Evolutionary conservation across 2,888 invertebrate genomes (phyloP), one percentile per base, ranked within the genome.

Genomic region (Physocephala rufipes): DNA sequence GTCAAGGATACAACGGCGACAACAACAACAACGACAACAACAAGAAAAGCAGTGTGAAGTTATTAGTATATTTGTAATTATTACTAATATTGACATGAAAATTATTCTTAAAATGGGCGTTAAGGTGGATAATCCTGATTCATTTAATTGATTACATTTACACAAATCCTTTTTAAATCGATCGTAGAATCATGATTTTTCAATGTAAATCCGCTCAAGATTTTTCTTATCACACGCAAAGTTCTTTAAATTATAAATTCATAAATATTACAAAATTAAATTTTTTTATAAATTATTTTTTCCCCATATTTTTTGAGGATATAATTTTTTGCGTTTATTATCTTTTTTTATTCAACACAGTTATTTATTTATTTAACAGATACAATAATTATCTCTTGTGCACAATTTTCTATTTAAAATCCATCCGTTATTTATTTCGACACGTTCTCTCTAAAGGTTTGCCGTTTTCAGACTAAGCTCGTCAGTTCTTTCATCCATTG

Each of bases 1-100:
- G 15, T 47, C 65, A 65, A 65, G 65, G 67, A 67, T 55, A 43
- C 67, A 12, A 47, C 65, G 63, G 68, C 63, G 64, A 75, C 74
- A 45, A 51, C 45, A 21, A 67, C 68, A 55, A 71, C 53, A 59
- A 59, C 30, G 12, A 58, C 43, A 67, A 67, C 24, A 67, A 58
- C 26, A 49, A 61, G 19, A 36, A 70, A 64, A 64, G 61, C 61
- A 66, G 51, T 66, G 67, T 68, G 67, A 66, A n/a, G n/a, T n/a
- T n/a, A n/a, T n/a, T n/a, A n/a, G n/a, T n/a, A n/a, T n/a, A n/a
- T n/a, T n/a, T n/a, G n/a, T n/a, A n/a, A n/a, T n/a, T n/a, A n/a
- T n/a, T n/a, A n/a, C n/a, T n/a, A n/a, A n/a, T n/a, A n/a, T n/a
- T n/a, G n/a, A n/a, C n/a, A n/a, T n/a, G n/a, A n/a, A n/a, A 72